phyloP scores from a whole-genome alignment of 2,113 vertebrate species.

The Pterocles burchelli region DNA sequence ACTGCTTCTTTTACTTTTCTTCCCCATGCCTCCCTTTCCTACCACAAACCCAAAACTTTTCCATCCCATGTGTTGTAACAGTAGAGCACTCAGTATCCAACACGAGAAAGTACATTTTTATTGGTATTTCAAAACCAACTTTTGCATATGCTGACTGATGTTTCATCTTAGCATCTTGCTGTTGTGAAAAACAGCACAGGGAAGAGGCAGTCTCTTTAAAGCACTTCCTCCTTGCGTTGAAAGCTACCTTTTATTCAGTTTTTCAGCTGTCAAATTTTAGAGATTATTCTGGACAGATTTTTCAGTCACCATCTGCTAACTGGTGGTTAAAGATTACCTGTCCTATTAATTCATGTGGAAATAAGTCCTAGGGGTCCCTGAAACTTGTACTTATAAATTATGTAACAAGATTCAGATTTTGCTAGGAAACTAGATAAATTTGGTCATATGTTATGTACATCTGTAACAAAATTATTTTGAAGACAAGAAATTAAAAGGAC shows the following conservation, averaged over 20 bases:
- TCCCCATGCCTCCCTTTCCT: background rate
- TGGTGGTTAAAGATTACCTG: background rate
- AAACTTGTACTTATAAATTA: background rate
- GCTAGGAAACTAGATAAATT: background rate
- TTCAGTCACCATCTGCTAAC: background rate
- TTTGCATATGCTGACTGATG: background rate
- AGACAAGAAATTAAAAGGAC: background rate
- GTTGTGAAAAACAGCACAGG: background rate
- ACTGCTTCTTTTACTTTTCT: background rate
- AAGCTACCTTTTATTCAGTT: background rate
- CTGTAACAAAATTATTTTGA: background rate
- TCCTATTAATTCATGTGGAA: background rate
- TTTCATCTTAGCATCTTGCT: background rate
- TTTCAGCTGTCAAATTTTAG: background rate
- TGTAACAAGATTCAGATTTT: background rate
- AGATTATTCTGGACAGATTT: background rate
- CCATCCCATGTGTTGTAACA: background rate
- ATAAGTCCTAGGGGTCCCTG: background rate
- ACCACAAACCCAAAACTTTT: background rate
- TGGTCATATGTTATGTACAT: background rate
- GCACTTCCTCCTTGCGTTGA: background rate
- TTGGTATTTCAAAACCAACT: background rate
- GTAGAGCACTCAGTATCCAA: background rate
- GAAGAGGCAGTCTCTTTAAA: background rate
- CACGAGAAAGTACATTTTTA: background rate